These are phyloP conservation scores for Chrysopa pallens DNA, from an alignment of 1,140 invertebrate genomes.

Conservation along the genomic window DNA sequence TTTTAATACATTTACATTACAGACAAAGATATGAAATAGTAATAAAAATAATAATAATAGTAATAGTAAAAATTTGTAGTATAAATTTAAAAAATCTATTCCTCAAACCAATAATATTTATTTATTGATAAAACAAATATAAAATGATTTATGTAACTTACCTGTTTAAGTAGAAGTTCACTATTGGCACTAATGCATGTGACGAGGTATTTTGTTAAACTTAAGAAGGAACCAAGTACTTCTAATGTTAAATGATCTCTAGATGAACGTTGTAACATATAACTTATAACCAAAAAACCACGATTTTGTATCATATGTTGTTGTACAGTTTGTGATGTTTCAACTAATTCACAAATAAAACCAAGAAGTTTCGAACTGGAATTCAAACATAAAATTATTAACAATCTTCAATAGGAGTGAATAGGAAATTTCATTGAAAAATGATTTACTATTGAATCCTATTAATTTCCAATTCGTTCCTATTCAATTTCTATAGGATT, in stretches of 20 bases:
- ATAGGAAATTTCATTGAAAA: too few relatives aligned
- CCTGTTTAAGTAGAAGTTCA: slow-evolving; percentile 88
- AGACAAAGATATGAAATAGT: too few relatives aligned
- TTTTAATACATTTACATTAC: too few relatives aligned
- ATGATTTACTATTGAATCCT: too few relatives aligned
- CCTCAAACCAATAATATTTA: too few relatives aligned
- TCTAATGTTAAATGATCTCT: slow-evolving; percentile 86
- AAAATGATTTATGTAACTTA: slow-evolving; percentile 23
- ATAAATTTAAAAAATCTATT: too few relatives aligned
- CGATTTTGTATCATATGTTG: slow-evolving; percentile 98
- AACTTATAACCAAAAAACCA: slow-evolving; percentile 95
- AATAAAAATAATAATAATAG: too few relatives aligned
- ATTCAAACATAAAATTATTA: slow-evolving; percentile 9
- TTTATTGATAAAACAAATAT: too few relatives aligned
- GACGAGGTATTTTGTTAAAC: slow-evolving; percentile 91
- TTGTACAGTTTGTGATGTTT: slow-evolving; percentile 91
- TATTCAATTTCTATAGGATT: too few relatives aligned
- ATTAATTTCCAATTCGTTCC: too few relatives aligned
- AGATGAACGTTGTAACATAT: slow-evolving; percentile 85
- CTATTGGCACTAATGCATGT: slow-evolving; percentile 85
- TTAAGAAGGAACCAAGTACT: slow-evolving; percentile 82
- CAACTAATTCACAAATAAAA: slow-evolving; percentile 93
- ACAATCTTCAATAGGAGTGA: too few relatives aligned
- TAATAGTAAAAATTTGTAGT: too few relatives aligned
- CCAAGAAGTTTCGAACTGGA: slow-evolving; percentile 87